Conservation (phyloP, 1,140 invertebrate species). For the Hermetia illucens region DNA sequence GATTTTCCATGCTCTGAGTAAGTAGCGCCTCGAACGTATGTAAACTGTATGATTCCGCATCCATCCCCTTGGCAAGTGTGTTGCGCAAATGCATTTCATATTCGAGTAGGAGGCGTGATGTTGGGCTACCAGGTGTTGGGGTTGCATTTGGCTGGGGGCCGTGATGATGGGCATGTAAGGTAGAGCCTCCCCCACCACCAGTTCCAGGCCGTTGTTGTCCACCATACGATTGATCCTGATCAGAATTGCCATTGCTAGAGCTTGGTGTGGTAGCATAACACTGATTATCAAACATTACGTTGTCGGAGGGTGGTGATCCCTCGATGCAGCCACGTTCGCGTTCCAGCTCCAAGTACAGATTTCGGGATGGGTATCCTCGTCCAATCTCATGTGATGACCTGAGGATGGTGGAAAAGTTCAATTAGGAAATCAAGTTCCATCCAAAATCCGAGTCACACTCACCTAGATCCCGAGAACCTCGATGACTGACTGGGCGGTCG, state of each 20-base stretch:
- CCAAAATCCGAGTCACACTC: no score
- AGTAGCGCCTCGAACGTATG: slow-evolving; percentile 87
- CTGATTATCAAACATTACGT: slow-evolving; percentile 85
- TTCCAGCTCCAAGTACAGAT: slow-evolving; percentile 74
- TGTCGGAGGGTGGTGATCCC: slow-evolving; percentile 76
- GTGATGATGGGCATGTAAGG: slow-evolving; percentile 16
- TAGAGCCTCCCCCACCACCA: slow-evolving; percentile 8
- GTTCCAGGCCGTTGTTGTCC: slow-evolving; percentile 7
- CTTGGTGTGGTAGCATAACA: slow-evolving; percentile 86
- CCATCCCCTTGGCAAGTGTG: slow-evolving; percentile 86
- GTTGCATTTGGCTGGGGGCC: slow-evolving; percentile 40
- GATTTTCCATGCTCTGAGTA: slow-evolving; percentile 89
- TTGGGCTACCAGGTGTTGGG: slow-evolving; percentile 72
- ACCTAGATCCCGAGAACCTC: slow-evolving; percentile 34
- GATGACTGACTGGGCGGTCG: slow-evolving; percentile 25
- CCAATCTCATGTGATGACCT: slow-evolving; percentile 51
- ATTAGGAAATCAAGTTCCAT: background rate
- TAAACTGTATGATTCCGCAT: slow-evolving; percentile 84
- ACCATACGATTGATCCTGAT: slow-evolving; percentile 59
- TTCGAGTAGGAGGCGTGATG: slow-evolving; percentile 71
- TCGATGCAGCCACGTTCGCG: slow-evolving; percentile 52
- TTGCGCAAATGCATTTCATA: slow-evolving; percentile 92
- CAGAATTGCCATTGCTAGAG: slow-evolving; percentile 78
- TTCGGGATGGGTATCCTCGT: slow-evolving; percentile 32
- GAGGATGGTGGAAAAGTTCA: slow-evolving; percentile 5